phyloP scores from a whole-genome alignment of 2,888 invertebrate genomes.

The Arge pagana region DNA sequence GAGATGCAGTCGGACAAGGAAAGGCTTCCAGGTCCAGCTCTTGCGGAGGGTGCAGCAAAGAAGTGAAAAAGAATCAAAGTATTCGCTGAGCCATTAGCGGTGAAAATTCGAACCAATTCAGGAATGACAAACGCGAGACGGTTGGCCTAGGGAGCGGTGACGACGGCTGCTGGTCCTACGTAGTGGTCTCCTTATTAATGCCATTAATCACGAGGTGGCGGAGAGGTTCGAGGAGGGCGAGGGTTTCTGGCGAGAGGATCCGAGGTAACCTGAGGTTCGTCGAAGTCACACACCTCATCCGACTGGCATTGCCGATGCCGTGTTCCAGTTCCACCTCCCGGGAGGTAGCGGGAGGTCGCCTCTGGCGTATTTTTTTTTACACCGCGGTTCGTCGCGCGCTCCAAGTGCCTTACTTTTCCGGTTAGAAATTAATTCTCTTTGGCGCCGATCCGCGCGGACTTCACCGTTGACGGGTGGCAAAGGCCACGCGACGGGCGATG shows the following conservation, averaged over 20 bases:
- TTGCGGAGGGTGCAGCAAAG: too few species aligned
- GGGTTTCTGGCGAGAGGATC: slow-evolving; percentile 23
- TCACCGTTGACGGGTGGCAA: too few species aligned
- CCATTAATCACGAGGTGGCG: slow-evolving; percentile 44
- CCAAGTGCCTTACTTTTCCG: slow-evolving; percentile 37
- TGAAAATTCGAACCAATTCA: slow-evolving; percentile 36
- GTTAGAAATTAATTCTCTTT: slow-evolving; percentile 51
- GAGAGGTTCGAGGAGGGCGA: slow-evolving; percentile 12
- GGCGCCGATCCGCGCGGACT: too few species aligned
- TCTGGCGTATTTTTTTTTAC: slow-evolving; percentile 37
- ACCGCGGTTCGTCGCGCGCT: slow-evolving; percentile 38
- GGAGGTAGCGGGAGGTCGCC: slow-evolving; percentile 23
- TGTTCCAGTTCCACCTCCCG: not conserved
- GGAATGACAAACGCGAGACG: slow-evolving; percentile 18
- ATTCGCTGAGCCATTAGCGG: slow-evolving; percentile 30
- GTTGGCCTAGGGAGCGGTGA: slow-evolving; percentile 1
- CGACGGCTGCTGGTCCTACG: slow-evolving; percentile 14
- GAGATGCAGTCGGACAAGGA: slow-evolving; percentile 1
- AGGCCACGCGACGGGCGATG: too few species aligned
- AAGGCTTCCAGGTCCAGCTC: too few species aligned
- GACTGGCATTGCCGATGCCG: not conserved
- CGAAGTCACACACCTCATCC: slow-evolving; percentile 1
- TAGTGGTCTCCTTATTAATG: slow-evolving; percentile 43
- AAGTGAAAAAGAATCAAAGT: slow-evolving; percentile 3
- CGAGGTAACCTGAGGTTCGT: slow-evolving; percentile 35